Base-by-base conservation (phyloP, 2,113 vertebrate genomes). In the Lutjanus erythropterus region DNA sequence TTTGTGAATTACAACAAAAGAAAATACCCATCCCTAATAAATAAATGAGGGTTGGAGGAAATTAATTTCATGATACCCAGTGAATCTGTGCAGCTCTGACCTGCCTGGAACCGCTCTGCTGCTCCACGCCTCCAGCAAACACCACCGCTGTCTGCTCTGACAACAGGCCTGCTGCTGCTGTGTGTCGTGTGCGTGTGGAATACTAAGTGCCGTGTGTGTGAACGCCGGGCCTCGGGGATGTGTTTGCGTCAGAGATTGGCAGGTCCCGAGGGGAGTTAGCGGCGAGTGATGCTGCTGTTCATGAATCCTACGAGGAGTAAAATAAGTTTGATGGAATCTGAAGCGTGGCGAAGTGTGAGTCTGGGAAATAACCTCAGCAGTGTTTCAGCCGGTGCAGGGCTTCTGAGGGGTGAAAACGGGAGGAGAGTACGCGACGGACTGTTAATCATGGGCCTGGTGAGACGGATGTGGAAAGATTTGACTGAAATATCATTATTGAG, bases 181-280 rank as follows among this genome's bases (percentile, higher is more conserved):
- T 59, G 50, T 49, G 46, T 62, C 46, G n/a, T 46, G 2, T 83
- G 65, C 66, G 69, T 70, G 59, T 65, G 41, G 73, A 88, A 90
- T 89, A 79, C 56, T 58, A 86, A 91, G 81, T 41, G 50, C 27
- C 14, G 16, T 46, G 68, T 68, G 64, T 86, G 69, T 58, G 80
- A 64, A 70, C 29, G 49, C 68, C 61, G 73, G 52, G 75, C 44
- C 69, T 82, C 59, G 4, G 84, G 62, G 73, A 79, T 69, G 69
- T 79, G 71, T 76, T 72, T 81, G 64, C 42, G 6, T 74, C 67
- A 27, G 67, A 73, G 80, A 68, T 55, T 39, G 80, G 47, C 69
- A 64, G 67, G 25, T 81, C 49, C 59, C 61, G 0, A n/a, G 25
- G 21, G 78, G 46, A 75, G 42, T 29, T n/a, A 0, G 55, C 31